Evolutionary conservation across 2,113 vertebrate genomes (phyloP), one percentile per base, ranked within the genome.

Genomic region (Psophia crepitans): DNA sequence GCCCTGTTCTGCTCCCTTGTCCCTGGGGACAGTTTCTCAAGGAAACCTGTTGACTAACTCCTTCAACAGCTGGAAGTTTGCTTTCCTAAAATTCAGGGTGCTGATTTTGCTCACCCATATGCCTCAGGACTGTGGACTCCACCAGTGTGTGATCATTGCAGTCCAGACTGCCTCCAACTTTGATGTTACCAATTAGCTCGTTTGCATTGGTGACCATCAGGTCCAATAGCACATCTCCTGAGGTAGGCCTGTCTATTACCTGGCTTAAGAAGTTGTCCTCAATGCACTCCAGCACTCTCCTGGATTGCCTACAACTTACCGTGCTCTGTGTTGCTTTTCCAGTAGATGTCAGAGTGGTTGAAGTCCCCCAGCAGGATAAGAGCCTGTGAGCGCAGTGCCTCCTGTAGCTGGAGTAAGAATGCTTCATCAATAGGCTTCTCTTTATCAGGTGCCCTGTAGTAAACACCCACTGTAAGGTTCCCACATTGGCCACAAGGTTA

Each of bases 381-480:
- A 49, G 12, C n/a, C 21, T 81, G 23, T 1, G 5, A 61, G 9
- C 2, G 0, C 0, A 2, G n/a, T 51, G 17, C 3, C 15, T 75
- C 44, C 28, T 53, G 18, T 28, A 60, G 26, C 27, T 57, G 30
- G 22, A 57, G 5, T 37, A 68, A 53, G 14, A 37, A 60, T 12
- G 6, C 7, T 60, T 75, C 2, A 0, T 54, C 48, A 54, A 20
- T 14, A 75, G 15, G 3, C 2, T 53, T 12, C 23, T 13, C 19
- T 58, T 60, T 14, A 32, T 35, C 3, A 2, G 13, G 26, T 2
- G 4, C 21, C 27, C 11, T 32, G 37, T 35, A 43, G 26, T 51
- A n/a, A 33, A 70, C 23, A 79, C 12, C 10, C 70, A 18, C 7
- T 19, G 54, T 41, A 63, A 41, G 14, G 14, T 60, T 58, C 22